Base-by-base conservation (phyloP, 1,140 invertebrate genomes). In the Protaetia brevitarsis region DNA sequence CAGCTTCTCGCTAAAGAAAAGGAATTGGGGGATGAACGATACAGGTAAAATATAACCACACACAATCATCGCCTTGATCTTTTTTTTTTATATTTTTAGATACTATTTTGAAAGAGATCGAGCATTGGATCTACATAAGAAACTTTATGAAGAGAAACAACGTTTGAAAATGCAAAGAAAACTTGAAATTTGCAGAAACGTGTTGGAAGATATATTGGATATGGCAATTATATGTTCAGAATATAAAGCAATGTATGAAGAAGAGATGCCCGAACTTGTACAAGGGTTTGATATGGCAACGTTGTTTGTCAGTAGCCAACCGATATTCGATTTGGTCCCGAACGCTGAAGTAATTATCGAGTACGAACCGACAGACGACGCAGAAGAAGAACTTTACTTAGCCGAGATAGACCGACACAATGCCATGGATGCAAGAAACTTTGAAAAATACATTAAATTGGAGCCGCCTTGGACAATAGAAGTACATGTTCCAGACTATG, bases 251-350 rank as follows among this genome's bases (percentile, higher is more conserved):
- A 73, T 77, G 19, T 75, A 73, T 26, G 74, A 77, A 21, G 76
- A 73, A 23, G 76, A 79, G 10, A 77, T 85, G 28, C 79, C 82
- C 1, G 66, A 73, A 36, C 71, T 75, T 51, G 77, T 82, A 63
- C 80, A 82, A 69, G 77, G 79, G n/a, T n/a, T n/a, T 57, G 78
- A 85, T 66, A 84, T 84, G 81, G 84, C 79, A 69, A 74, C 69
- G 31, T 73, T 85, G 56, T 86, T 84, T 69, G n/a, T n/a, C n/a
- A n/a, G n/a, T n/a, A n/a, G n/a, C n/a, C n/a, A n/a, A n/a, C n/a
- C n/a, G n/a, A n/a, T n/a, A n/a, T n/a, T n/a, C n/a, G n/a, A n/a
- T n/a, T n/a, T n/a, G n/a, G n/a, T n/a, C n/a, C 21, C 34, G 0
- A 51, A 69, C 11, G 56, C 63, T 11, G 45, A 63, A 11, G 63